These are phyloP conservation scores for Nannoperca australis DNA, from an alignment of 2,797 vertebrate species.

Conservation along the genomic window DNA sequence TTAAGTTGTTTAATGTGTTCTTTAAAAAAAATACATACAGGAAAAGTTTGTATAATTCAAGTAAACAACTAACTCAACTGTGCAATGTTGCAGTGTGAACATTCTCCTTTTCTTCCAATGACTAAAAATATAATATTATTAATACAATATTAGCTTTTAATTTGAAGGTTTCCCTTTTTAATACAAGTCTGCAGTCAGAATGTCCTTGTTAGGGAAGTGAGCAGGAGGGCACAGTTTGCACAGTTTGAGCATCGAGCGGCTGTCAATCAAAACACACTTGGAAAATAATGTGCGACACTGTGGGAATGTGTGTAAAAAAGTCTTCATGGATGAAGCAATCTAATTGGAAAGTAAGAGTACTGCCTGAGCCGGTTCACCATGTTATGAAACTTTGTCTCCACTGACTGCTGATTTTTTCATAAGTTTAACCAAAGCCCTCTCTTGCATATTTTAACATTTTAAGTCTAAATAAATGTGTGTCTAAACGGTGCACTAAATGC, in stretches of 20 bases:
- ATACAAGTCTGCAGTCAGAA: conserved; percentile 6
- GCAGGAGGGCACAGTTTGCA: not conserved
- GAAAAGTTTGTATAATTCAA: not conserved
- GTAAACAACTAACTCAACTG: not conserved
- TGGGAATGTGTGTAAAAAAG: conserved; percentile 4
- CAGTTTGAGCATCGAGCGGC: conserved; percentile 29
- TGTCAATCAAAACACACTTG: conserved; percentile 52
- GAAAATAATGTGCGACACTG: conserved; percentile 51
- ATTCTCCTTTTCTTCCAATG: not conserved
- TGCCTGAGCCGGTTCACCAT: conserved; percentile 20
- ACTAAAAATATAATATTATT: conserved; percentile 18
- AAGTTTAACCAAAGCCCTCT: conserved; percentile 41
- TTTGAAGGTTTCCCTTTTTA: conserved; percentile 8
- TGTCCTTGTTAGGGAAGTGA: conserved; percentile 28
- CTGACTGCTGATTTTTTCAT: conserved; percentile 52
- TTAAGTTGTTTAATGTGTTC: not conserved
- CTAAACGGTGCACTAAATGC: conserved; percentile 46
- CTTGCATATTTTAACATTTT: conserved; percentile 46
- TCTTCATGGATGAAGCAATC: conserved; percentile 39
- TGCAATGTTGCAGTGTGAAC: not conserved
- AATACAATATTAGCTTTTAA: not conserved
- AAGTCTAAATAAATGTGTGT: conserved; percentile 42
- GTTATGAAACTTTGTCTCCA: conserved; percentile 39
- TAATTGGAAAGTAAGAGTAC: conserved; percentile 44
- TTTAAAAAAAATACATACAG: not conserved